Evolutionary conservation across 2,113 vertebrate genomes (phyloP).

Genomic region (Melospiza melodia): DNA sequence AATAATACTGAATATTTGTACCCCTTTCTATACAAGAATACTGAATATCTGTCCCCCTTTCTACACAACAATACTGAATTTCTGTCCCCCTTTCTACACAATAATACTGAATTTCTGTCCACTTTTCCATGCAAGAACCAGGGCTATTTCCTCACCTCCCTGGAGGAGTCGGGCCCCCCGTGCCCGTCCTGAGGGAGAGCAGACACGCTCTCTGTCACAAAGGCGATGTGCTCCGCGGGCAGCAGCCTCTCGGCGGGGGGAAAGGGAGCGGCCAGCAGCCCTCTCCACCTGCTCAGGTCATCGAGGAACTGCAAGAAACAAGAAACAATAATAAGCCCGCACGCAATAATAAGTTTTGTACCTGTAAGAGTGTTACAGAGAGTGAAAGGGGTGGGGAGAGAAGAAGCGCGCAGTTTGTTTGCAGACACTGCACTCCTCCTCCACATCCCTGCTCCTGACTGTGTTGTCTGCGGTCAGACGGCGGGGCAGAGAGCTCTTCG

Average conservation of each 20-base stretch:
- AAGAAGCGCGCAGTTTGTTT: no score
- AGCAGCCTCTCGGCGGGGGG: constrained; percentile 55
- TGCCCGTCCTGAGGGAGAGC: constrained; percentile 47
- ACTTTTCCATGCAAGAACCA: neutral
- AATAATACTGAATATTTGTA: no score
- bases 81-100: neutral
- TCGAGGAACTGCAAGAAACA: constrained; percentile 78
- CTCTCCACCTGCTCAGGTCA: constrained; percentile 88
- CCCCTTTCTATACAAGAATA: no score
- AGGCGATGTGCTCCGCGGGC: constrained; percentile 80
- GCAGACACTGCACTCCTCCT: no score
- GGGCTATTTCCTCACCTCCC: constrained; percentile 76
- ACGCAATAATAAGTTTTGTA: no score
- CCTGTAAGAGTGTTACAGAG: no score
- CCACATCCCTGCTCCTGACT: no score
- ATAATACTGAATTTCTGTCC: neutral
- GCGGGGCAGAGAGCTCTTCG: no score
- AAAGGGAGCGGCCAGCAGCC: constrained; percentile 75
- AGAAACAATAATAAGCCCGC: neutral
- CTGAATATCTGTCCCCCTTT: no score
- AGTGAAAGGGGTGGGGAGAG: no score
- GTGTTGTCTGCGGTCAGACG: no score
- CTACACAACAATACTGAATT: no score
- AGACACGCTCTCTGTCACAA: constrained; percentile 87
- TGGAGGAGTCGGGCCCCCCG: constrained; percentile 34